Percentiles rank a stretch among this genome's conserved stretches.
Evolutionary conservation across 23 tunicate species (phyloP).

Genomic region (Botrylloides violaceus): DNA sequence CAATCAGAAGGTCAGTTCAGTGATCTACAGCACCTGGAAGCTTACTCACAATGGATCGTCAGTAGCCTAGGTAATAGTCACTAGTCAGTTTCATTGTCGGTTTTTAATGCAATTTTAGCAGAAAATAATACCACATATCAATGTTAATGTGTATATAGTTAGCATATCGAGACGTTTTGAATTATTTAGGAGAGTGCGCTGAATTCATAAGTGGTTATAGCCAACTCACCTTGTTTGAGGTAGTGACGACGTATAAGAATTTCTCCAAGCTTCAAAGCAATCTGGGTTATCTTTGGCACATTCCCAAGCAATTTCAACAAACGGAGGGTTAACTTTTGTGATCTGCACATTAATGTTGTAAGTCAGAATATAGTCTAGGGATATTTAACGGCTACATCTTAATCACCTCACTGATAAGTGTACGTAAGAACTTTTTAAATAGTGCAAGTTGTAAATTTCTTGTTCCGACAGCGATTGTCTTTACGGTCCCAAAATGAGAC

Average conservation of each 20-base stretch:
- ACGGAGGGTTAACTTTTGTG: background rate
- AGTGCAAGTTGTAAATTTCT: conserved; percentile 1
- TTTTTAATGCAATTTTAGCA: no score
- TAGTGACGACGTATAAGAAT: conserved; percentile 21
- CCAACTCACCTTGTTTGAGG: conserved; percentile 31
- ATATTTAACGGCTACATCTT: background rate
- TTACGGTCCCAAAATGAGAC: conserved; percentile 24
- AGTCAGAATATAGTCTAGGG: background rate
- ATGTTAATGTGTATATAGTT: no score
- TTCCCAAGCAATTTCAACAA: conserved; percentile 19
- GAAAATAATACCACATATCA: no score
- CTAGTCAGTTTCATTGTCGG: no score
- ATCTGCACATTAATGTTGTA: background rate
- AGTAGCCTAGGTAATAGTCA: no score
- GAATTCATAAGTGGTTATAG: no score
- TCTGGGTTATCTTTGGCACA: conserved; percentile 20
- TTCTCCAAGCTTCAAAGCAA: conserved; percentile 50
- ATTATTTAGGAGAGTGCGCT: no score
- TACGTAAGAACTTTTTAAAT: conserved; percentile 10
- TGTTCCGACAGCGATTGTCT: conserved; percentile 14
- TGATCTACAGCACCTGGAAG: no score
- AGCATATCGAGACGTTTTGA: no score
- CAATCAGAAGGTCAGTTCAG: no score
- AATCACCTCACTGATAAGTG: conserved; percentile 17
- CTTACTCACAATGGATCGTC: no score